phyloP scores from a whole-genome alignment of 2,888 invertebrate genomes.

The Sphecodes monilicornis region DNA sequence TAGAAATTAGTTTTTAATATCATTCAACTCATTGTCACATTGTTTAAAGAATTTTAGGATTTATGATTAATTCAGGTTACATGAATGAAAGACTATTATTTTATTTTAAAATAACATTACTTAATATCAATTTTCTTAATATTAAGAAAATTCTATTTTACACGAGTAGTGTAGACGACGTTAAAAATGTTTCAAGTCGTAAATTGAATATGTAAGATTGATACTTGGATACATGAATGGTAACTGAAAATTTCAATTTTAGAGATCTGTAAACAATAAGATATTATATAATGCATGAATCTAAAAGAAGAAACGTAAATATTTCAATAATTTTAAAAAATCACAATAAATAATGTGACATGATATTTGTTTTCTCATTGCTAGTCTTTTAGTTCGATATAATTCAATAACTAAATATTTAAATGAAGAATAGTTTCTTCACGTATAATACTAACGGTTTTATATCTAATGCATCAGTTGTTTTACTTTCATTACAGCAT shows the following conservation, averaged over 20 bases:
- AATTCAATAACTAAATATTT: constrained; percentile 39
- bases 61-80: constrained; percentile 31
- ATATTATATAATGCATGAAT: constrained; percentile 23
- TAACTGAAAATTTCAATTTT: constrained; percentile 27
- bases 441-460: constrained; percentile 39
- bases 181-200: constrained; percentile 30
- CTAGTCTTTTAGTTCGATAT: constrained; percentile 55
- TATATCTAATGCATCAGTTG: constrained; percentile 50
- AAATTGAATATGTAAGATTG: constrained; percentile 30
- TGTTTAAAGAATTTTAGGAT: constrained; percentile 46
- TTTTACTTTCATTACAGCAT: constrained; percentile 36
- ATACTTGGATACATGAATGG: constrained; percentile 23
- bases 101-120: constrained; percentile 25
- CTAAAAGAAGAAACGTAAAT: constrained; percentile 27
- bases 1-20: constrained; percentile 57
- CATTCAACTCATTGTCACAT: constrained; percentile 55
- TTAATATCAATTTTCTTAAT: constrained; percentile 16
- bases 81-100: constrained; percentile 37
- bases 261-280: constrained; percentile 24
- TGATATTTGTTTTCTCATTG: constrained; percentile 60
- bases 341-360: constrained; percentile 68
- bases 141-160: constrained; percentile 24
- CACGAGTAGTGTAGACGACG: constrained; percentile 18
- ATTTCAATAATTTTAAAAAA: constrained; percentile 50
- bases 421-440: constrained; percentile 28